Percentiles rank a stretch among this genome's conserved stretches.
These are phyloP conservation scores for Aspidiotus destructor DNA, from an alignment of 2,888 invertebrate species.

Conservation along the genomic window DNA sequence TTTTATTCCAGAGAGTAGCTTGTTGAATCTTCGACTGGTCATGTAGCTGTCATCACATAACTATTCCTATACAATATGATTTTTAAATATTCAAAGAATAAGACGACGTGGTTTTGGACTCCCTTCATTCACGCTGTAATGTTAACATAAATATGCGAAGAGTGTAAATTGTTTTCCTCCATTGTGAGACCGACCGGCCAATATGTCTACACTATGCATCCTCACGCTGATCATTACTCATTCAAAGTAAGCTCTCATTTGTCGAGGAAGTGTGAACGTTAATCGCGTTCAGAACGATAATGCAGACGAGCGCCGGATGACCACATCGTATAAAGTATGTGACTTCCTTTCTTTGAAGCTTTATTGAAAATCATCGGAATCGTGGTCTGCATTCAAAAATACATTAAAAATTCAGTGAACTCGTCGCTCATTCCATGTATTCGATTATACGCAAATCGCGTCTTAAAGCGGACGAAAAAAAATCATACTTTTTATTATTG, in stretches of 20 bases:
- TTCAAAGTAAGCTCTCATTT: slow-evolving; percentile 23
- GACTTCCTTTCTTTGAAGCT: slow-evolving; percentile 22
- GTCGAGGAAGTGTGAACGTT: slow-evolving; percentile 29
- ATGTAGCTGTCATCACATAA: too few species aligned
- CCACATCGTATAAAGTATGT: slow-evolving; percentile 20
- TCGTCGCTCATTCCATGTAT: background rate
- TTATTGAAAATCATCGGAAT: background rate
- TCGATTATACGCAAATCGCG: too few species aligned
- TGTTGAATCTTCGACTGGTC: too few species aligned
- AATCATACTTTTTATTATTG: too few species aligned
- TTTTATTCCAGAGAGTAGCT: too few species aligned
- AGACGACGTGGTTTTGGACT: slow-evolving; percentile 5
- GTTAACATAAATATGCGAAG: slow-evolving; percentile 33
- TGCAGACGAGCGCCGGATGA: slow-evolving; percentile 26
- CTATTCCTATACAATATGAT: too few species aligned
- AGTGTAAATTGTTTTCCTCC: slow-evolving; percentile 32
- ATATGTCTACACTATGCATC: slow-evolving; percentile 20
- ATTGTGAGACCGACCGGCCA: slow-evolving; percentile 30
- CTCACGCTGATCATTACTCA: slow-evolving; percentile 21
- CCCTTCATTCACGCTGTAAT: slow-evolving; percentile 27
- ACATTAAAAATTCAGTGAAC: background rate
- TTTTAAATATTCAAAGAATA: slow-evolving; percentile 20
- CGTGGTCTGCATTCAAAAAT: background rate
- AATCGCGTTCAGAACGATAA: slow-evolving; percentile 15
- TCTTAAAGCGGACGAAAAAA: too few species aligned